A percentile compares a stretch with the other conserved stretches of the same genome.
phyloP scores from a whole-genome alignment of 2,888 invertebrate species.

The Rhyacophila evoluta region DNA sequence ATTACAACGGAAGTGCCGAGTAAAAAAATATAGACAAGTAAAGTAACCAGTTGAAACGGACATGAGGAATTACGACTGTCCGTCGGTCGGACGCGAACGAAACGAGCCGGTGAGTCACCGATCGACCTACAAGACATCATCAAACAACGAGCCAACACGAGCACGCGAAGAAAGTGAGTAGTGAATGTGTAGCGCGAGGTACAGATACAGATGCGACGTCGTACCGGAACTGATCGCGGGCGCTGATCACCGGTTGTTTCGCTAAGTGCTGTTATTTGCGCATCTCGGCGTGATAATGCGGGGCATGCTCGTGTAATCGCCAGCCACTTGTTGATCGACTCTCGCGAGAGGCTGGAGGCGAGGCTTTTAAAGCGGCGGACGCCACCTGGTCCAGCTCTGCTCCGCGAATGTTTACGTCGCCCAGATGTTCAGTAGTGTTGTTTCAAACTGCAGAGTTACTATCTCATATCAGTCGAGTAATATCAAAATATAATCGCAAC shows the following conservation, averaged over 20 bases:
- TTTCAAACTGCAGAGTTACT: neutral
- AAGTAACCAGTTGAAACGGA: neutral
- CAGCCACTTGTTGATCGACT: neutral
- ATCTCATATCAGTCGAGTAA: no score
- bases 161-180: constrained; percentile 8
- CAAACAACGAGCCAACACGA: neutral
- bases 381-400: neutral
- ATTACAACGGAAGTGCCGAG: no score
- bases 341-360: neutral
- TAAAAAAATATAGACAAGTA: no score
- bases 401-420: neutral
- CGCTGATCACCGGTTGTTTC: constrained; percentile 18
- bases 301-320: constrained; percentile 9
- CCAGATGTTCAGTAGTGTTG: neutral
- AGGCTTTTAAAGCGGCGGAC: neutral
- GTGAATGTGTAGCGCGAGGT: neutral
- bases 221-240: constrained; percentile 1
- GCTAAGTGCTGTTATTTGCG: constrained; percentile 19
- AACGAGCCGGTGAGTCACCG: neutral
- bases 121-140: neutral
- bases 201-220: no score
- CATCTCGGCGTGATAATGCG: constrained; percentile 14
- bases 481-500: no score
- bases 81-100: neutral
- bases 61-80: neutral